Conservation (phyloP, 2,113 vertebrate genomes). For the Galbula dea region DNA sequence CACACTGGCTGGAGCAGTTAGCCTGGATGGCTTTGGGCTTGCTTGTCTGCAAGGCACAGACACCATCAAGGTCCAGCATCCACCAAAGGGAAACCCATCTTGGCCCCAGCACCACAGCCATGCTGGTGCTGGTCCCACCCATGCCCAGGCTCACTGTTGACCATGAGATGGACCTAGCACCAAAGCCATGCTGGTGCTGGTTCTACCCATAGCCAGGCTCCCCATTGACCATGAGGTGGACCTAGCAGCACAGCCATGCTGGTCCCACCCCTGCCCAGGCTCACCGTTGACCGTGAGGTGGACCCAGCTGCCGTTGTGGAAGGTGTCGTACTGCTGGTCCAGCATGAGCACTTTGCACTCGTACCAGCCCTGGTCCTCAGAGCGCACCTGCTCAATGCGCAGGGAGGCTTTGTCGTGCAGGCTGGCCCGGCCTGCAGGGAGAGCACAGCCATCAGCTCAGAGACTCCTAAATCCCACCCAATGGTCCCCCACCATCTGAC, state of each 20-base stretch:
- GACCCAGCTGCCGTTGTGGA: slow-evolving; percentile 99
- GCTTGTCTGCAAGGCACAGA: background rate
- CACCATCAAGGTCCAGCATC: background rate
- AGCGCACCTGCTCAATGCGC: slow-evolving; percentile 93
- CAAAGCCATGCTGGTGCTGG: rapidly evolving
- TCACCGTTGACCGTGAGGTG: slow-evolving; percentile 97
- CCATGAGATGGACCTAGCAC: slow-evolving; percentile 96
- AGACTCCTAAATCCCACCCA: rapidly evolving
- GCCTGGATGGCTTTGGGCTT: background rate
- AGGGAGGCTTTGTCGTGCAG: slow-evolving; percentile 96
- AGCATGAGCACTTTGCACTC: slow-evolving; percentile 97
- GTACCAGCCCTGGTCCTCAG: slow-evolving; percentile 98
- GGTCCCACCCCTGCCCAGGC: rapidly evolving
- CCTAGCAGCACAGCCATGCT: rapidly evolving
- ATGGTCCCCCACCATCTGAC: rapidly evolving
- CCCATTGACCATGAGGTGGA: slow-evolving; percentile 97
- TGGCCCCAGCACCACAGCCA: background rate
- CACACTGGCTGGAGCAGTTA: background rate
- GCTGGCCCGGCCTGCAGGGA: slow-evolving; percentile 84
- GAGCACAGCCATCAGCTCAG: background rate
- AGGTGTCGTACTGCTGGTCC: slow-evolving; percentile 98
- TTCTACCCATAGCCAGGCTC: background rate
- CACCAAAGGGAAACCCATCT: background rate
- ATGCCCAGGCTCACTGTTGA: slow-evolving; percentile 81
- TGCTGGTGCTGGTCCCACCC: rapidly evolving